Base-by-base conservation (phyloP, 2,888 invertebrate genomes). In the Nomada fucata region DNA sequence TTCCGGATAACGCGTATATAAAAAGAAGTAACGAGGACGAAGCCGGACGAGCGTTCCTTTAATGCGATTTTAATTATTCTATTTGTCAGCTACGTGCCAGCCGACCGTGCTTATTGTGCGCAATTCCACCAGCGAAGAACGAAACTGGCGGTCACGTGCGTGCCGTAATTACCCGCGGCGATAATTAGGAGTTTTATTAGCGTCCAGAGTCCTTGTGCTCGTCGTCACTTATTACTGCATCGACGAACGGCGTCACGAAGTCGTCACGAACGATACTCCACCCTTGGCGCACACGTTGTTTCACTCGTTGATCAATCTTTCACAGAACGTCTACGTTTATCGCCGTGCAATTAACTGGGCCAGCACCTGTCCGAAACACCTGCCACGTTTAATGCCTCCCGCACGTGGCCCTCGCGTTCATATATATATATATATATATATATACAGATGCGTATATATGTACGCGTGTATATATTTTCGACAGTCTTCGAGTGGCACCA, bases 31-130 rank as follows among this genome's bases (percentile, higher is more conserved):
- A 50, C 42, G 74, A 18, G 57, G 50, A 52, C 15, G 29, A 50
- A 57, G 59, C 23, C 68, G 42, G 0, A 26, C 52, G 26, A 77
- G 63, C 68, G 74, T 75, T 68, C 71, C 64, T 68, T 86, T 92
- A 92, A 92, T 92, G 91, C 84, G 85, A 79, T 92, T 92, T 92
- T 92, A 92, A 92, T 92, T 92, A 91, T 92, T 91, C 89, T 92
- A 92, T 91, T 92, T 91, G 90, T 89, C 76, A 88, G 82, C 76
- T 78, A 81, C 68, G 74, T 71, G 72, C 79, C 60, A 81, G 70
- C 55, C 20, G 44, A 18, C 65, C 72, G 64, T 84, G 61, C 50
- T 81, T 79, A 76, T 83, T 78, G 83, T 29, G 70, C 86, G 76
- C 86, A 87, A 91, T 91, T 90, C 86, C 72, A 26, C 73, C 23